Evolutionary conservation across 2,113 vertebrate genomes (phyloP), one percentile per base, ranked within the genome.

Genomic region (Leptobrachium leishanense): DNA sequence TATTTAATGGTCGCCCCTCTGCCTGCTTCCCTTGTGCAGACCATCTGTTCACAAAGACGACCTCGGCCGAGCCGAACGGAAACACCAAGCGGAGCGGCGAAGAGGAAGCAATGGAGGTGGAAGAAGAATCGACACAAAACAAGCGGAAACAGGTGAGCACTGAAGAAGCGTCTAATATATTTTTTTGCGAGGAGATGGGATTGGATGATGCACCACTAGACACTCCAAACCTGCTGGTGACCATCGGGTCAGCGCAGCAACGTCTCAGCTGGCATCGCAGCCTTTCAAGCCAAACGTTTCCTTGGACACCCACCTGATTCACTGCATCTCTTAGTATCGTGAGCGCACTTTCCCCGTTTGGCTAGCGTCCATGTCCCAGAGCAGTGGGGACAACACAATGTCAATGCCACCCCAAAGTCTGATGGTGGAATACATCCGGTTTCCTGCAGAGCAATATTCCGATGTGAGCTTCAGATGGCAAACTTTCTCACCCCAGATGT

Each of bases 101-200:
- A 15, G 46, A 3, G 0, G 55, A 59, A 31, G 20, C 20, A 3
- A 66, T 0, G 2, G 75, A 31, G 0, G n/a, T n/a, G n/a, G 72
- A 62, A 65, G 40, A 0, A 10, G 42, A 6, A 6, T 2, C 6
- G 2, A 5, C 13, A 59, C 76, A 39, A 43, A 40, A 0, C 5
- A 89, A 90, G 72, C 88, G 85, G 46, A 9, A 77, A 46, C 90
- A 92, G 92, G 92, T 93, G 53, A 81, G 83, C 71, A 79, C 44
- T 42, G 1, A 46, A 3, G 11, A 15, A 15, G 12, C n/a, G 57
- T 62, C 11, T 62, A 31, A 31, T 31, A 31, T 31, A 31, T 31
- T 31, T 31, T 31, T 31, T 31, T 31, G 20, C 20, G 1, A 31
- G 20, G 20, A 0, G 20, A 1, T 1, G 20, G 20, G 20, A 31